These are phyloP conservation scores for Catharus ustulatus DNA, from an alignment of 2,797 vertebrate genomes.

Conservation along the genomic window DNA sequence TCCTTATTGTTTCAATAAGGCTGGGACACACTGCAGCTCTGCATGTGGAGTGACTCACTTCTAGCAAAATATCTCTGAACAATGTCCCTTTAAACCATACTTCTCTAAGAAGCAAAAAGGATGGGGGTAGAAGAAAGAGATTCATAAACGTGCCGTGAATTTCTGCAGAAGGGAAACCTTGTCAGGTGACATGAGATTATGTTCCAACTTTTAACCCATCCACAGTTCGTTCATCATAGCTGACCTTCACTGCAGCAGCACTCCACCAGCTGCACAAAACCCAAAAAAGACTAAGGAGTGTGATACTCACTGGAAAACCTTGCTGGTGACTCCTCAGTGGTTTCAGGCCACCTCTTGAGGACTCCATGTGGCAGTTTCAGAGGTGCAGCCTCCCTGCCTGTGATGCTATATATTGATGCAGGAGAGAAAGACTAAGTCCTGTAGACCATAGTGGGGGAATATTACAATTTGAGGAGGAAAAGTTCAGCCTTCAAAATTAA, in stretches of 20 bases:
- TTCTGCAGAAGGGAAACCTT: neutral
- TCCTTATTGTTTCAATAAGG: neutral
- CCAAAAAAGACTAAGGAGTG: neutral
- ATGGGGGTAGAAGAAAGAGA: neutral
- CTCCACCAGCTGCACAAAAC: neutral
- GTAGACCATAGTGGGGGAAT: neutral
- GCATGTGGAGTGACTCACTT: neutral
- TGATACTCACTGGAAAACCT: neutral
- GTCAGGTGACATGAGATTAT: neutral
- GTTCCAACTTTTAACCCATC: neutral
- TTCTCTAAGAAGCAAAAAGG: neutral
- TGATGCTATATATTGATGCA: neutral
- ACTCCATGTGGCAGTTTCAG: neutral
- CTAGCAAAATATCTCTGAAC: neutral
- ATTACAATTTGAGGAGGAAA: neutral
- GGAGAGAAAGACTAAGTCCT: neutral
- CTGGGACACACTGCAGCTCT: neutral
- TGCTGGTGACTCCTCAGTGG: neutral
- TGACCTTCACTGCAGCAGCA: neutral
- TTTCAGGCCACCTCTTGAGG: neutral
- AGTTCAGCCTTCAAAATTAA: neutral
- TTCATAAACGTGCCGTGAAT: neutral
- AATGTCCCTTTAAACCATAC: neutral
- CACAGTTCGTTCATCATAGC: accelerated
- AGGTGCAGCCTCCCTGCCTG: neutral